Base-by-base conservation (phyloP, 2,888 invertebrate species). In the Tethea ocularis region DNA sequence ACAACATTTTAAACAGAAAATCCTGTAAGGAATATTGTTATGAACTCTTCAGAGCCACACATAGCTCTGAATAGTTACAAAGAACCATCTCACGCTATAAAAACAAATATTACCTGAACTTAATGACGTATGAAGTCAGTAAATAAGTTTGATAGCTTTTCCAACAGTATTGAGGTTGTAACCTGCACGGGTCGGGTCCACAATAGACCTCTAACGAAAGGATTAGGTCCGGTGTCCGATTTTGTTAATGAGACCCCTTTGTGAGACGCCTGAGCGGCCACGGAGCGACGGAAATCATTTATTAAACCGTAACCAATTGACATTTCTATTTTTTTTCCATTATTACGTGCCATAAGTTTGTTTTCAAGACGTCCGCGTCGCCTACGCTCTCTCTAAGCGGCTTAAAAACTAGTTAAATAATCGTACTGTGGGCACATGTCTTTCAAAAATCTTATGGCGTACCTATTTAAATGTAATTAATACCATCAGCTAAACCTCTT, bases 201-300 rank as follows among this genome's bases (percentile, higher is more conserved):
- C 90, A 91, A 91, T 90, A 71, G 82, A 80, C 82, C 84, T 88
- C 85, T 90, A 89, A 91, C 92, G 87, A 91, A 91, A 91, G 90
- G 89, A 91, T 92, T 91, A 83, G 88, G 83, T 74, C 74, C 90
- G 91, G 88, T 83, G 83, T 79, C 73, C 84, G 84, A 80, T 80
- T 86, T 82, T 77, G 82, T 87, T 91, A 91, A 91, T 91, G 89
- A 91, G 84, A 69, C 77, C 76, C 78, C 82, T 88, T 90, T 91
- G 89, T 88, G 77, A 71, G 74, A 73, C 80, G 83, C 77, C 80
- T 79, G 80, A 79, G 77, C 77, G 74, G 66, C 64, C 66, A 59
- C 63, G 65, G 67, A 63, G 73, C 82, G 83, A 81, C 85, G 86
- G 89, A 87, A 87, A 90, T 85, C 84, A 82, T 88, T 89, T 86